Evolutionary conservation across 1,140 invertebrate species (phyloP).

Genomic region (Lepidotrigona ventralis): DNA sequence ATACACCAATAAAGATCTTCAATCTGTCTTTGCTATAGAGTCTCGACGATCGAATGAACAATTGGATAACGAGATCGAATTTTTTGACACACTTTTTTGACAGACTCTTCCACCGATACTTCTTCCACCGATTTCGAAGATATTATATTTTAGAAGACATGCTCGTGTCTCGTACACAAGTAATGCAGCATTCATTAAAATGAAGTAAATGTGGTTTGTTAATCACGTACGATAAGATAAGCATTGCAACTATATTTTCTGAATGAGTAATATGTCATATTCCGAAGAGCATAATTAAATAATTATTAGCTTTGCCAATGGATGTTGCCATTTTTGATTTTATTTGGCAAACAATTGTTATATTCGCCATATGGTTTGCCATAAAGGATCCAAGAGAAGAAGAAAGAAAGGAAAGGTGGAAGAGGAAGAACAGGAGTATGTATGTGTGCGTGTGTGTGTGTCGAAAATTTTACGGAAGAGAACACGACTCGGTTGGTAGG

Average conservation of each 20-base stretch:
- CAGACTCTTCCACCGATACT: not conserved
- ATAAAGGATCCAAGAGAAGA: not conserved
- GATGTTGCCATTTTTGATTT: not conserved
- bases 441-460: not conserved
- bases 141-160: not conserved
- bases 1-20: not conserved
- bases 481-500: constrained; percentile 12
- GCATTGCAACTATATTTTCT: constrained; percentile 12
- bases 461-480: constrained; percentile 6
- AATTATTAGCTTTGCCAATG: too few species aligned
- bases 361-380: too few species aligned
- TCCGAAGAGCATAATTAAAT: not conserved
- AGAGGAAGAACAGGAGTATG: not conserved
- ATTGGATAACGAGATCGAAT: not conserved
- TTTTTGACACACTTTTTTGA: not conserved
- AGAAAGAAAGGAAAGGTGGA: not conserved
- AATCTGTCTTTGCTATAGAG: too few species aligned
- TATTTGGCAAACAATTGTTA: not conserved
- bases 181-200: not conserved
- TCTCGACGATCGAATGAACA: not conserved
- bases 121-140: too few species aligned
- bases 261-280: not conserved
- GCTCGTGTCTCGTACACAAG: too few species aligned
- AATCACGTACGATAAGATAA: constrained; percentile 45
- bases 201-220: not conserved